Percentiles rank a stretch among this genome's conserved stretches.
phyloP scores from a whole-genome alignment of 2,113 vertebrate genomes.

The Xyliphius kryptos region DNA sequence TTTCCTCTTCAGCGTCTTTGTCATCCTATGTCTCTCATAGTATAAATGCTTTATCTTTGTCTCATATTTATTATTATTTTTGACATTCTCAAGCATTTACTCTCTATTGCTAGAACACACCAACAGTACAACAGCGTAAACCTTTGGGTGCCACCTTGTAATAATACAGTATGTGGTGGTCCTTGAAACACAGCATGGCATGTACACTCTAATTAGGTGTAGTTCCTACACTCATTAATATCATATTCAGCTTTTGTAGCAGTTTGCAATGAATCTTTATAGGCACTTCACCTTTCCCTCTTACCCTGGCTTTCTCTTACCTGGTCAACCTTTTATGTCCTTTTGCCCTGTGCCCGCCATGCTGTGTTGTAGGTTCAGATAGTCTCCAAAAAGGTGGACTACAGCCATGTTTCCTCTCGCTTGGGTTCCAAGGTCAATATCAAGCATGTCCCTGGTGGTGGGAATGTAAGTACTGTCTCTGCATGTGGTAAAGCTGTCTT shows the following conservation, averaged over 20 bases:
- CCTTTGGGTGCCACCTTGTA: too few species aligned
- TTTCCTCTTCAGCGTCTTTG: too few species aligned
- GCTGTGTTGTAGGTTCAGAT: conserved; percentile 89
- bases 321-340: conserved; percentile 38
- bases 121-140: too few species aligned
- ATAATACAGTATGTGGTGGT: too few species aligned
- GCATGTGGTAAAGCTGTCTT: conserved; percentile 30
- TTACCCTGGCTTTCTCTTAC: conserved; percentile 32
- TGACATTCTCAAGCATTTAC: too few species aligned
- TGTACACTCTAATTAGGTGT: conserved; percentile 4
- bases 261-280: conserved; percentile 1
- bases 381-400: conserved; percentile 98
- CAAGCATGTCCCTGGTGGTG: conserved; percentile 99
- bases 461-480: conserved; percentile 89
- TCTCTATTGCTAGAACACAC: too few species aligned
- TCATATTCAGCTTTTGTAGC: conserved; percentile 1
- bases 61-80: too few species aligned
- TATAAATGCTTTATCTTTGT: too few species aligned
- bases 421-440: conserved; percentile 99
- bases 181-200: conserved; percentile 29
- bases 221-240: conserved; percentile 3
- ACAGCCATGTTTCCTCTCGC: conserved; percentile 97
- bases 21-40: too few species aligned
- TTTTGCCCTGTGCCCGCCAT: conserved; percentile 64
- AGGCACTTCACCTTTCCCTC: conserved; percentile 37